Evolutionary conservation across 2,797 vertebrate species (phyloP), one percentile per base, ranked within the genome.

Genomic region (Pipistrellus kuhlii): DNA sequence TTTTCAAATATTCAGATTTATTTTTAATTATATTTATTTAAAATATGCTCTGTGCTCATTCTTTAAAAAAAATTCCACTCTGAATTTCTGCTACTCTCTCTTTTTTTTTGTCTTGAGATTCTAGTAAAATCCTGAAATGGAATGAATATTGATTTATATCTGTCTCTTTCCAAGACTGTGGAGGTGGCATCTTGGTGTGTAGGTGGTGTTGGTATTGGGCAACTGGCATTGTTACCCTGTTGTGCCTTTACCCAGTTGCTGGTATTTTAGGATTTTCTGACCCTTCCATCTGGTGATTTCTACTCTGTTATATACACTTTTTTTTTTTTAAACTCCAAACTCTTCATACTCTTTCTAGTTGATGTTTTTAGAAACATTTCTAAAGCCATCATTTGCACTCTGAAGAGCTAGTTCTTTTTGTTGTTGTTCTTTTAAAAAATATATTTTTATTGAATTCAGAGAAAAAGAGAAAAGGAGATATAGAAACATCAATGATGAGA

Each of bases 1-100:
- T 90, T 94, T 88, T 96, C 76, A 93, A 75, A 89, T 83, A 92
- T 48, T 86, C 46, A 92, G 32, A 85, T 85, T 87, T 93, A 53
- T 88, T 90, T 55, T n/a, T 35, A 90, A 82, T 85, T 89, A 17
- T 7, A 11, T 17, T 75, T 94, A 80, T 71, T 93, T 64, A 75
- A 94, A 76, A 86, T 27, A 83, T 38, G 46, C 14, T 75, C 46
- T 76, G 3, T 81, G 23, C 17, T 44, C 44, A 44, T 44, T 44
- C 10, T 44, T 44, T 44, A 9, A 44, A 44, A 44, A 44, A 44
- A 75, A 75, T 77, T 93, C 9, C 30, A 25, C 20, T 55, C 44
- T 76, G n/a, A 72, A 6, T 94, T 94, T 76, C 38, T 91, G 55
- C 35, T 21, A 35, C 32, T 77, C 35, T 30, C 38, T 38, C 38